Percentiles rank a stretch among this genome's conserved stretches.
Conservation (phyloP, 2,113 vertebrate genomes). For the Murina feae region DNA sequence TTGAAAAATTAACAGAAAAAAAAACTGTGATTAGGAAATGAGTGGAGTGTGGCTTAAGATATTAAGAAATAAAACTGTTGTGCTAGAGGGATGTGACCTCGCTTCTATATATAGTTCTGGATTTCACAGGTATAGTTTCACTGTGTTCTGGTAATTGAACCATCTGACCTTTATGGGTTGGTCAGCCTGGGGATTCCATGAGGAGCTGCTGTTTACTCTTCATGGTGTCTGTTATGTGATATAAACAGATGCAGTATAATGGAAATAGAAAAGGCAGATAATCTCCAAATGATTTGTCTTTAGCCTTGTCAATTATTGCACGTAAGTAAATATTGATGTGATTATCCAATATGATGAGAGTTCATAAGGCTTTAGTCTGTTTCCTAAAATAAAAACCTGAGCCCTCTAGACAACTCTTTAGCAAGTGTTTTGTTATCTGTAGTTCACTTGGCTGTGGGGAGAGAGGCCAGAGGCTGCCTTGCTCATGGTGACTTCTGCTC, state of each 20-base stretch:
- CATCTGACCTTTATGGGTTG: neutral
- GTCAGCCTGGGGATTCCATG: neutral
- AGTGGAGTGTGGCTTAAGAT: neutral
- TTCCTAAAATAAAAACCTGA: neutral
- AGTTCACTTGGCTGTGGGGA: neutral
- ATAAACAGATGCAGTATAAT: neutral
- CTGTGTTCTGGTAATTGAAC: neutral
- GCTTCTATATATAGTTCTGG: neutral
- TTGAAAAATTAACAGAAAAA: neutral
- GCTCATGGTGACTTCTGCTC: neutral
- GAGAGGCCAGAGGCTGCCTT: neutral
- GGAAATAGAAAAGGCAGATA: neutral
- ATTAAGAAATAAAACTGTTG: neutral
- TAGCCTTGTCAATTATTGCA: neutral
- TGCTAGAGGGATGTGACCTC: neutral
- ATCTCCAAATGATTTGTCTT: neutral
- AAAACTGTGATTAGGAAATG: neutral
- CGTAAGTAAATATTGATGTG: neutral
- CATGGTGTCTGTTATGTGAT: neutral
- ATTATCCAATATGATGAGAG: neutral
- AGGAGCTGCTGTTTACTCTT: neutral
- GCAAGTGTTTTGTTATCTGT: neutral
- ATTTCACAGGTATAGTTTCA: neutral
- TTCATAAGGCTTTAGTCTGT: neutral
- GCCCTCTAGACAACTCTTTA: neutral